Percentiles rank a stretch among this genome's conserved stretches.
These are phyloP conservation scores for Misgurnus anguillicaudatus DNA, from an alignment of 2,113 vertebrate species.

Conservation along the genomic window DNA sequence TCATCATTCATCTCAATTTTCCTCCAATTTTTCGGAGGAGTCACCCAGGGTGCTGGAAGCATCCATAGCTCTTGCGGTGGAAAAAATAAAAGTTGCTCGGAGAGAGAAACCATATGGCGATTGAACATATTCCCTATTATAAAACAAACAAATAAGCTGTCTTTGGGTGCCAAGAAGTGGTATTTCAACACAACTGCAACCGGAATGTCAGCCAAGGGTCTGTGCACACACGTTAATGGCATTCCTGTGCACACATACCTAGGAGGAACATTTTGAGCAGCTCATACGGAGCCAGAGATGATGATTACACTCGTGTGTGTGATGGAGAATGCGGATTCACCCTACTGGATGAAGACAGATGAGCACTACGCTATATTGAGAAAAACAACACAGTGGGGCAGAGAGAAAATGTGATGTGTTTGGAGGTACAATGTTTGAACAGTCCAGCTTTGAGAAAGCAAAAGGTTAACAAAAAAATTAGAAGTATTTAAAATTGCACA, in stretches of 20 bases:
- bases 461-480: too few relatives aligned
- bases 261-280: constrained; percentile 53
- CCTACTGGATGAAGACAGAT: constrained; percentile 54
- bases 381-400: not conserved
- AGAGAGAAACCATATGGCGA: constrained; percentile 33
- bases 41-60: constrained; percentile 29
- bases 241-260: constrained; percentile 59
- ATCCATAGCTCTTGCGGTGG: constrained; percentile 12
- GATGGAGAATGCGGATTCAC: constrained; percentile 53
- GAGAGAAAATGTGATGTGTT: not conserved
- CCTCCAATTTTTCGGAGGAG: constrained; percentile 26
- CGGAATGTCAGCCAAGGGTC: constrained; percentile 27
- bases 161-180: constrained; percentile 26
- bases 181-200: constrained; percentile 44
- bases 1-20: constrained; percentile 41
- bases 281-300: constrained; percentile 49
- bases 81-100: constrained; percentile 29
- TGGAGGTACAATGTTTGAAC: not conserved
- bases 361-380: not conserved
- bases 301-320: constrained; percentile 55
- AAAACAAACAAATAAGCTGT: constrained; percentile 51
- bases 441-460: not conserved
- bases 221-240: constrained; percentile 52
- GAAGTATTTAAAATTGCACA: not conserved
- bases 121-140: constrained; percentile 34